phyloP scores from a whole-genome alignment of 2,113 vertebrate genomes.

The Hemiscyllium ocellatum region DNA sequence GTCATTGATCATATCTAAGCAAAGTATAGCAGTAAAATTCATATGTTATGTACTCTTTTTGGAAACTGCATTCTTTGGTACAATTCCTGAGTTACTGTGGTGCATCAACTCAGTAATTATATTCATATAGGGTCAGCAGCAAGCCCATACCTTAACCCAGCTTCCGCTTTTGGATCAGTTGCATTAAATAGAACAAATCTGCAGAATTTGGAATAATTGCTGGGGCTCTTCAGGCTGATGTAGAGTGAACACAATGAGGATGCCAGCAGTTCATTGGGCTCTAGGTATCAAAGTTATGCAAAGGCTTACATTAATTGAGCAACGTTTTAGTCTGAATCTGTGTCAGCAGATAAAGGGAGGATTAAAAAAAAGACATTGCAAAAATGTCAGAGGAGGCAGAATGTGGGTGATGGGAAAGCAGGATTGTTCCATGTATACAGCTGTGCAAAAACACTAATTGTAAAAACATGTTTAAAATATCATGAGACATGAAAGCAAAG shows the following conservation, averaged over 20 bases:
- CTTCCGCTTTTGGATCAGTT: neutral
- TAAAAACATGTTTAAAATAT: neutral
- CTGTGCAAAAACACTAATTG: neutral
- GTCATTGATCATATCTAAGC: no score
- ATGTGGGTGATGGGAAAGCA: neutral
- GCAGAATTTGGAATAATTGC: neutral
- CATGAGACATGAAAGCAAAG: neutral
- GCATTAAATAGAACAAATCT: neutral
- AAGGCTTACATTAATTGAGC: neutral
- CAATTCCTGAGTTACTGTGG: neutral
- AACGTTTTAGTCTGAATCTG: neutral
- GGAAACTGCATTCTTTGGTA: no score
- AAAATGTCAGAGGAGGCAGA: neutral
- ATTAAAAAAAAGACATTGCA: neutral
- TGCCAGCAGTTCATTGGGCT: neutral
- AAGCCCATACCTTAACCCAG: neutral
- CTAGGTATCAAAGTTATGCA: neutral
- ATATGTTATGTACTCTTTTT: no score
- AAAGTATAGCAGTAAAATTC: no score
- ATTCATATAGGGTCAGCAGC: neutral
- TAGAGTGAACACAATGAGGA: neutral
- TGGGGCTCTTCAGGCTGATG: neutral
- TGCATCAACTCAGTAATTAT: neutral
- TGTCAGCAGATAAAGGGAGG: neutral
- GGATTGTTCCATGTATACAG: neutral